A percentile compares a stretch with the other conserved stretches of the same genome.
Evolutionary conservation across 2,888 invertebrate species (phyloP).

Genomic region (Drosophila tanythrix): DNA sequence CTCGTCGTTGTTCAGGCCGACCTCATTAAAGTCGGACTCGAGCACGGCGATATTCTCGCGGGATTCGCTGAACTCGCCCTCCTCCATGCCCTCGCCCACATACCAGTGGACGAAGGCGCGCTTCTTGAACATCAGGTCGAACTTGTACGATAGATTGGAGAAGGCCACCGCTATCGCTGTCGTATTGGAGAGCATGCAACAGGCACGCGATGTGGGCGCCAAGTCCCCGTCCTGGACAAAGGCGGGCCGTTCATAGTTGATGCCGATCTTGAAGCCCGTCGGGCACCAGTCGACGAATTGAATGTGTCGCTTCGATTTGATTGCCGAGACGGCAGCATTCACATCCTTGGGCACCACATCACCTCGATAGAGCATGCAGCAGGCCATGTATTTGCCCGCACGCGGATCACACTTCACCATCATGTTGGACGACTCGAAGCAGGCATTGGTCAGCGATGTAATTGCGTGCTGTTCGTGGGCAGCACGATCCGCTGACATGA

Average conservation of each 20-base stretch:
- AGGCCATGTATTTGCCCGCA: slow-evolving; percentile 95
- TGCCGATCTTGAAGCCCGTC: slow-evolving; percentile 95
- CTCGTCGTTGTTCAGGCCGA: slow-evolving; percentile 79
- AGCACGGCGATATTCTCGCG: slow-evolving; percentile 83
- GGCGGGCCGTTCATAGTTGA: slow-evolving; percentile 93
- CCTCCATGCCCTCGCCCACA: slow-evolving; percentile 85
- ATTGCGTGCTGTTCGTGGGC: slow-evolving; percentile 83
- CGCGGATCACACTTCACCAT: slow-evolving; percentile 96
- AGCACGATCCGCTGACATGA: slow-evolving; percentile 77
- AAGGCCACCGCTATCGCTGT: slow-evolving; percentile 96
- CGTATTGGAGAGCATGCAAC: slow-evolving; percentile 96
- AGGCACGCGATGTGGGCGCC: slow-evolving; percentile 93
- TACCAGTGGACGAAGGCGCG: slow-evolving; percentile 97
- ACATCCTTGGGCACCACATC: slow-evolving; percentile 96
- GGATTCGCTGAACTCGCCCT: slow-evolving; percentile 84
- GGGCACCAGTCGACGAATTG: slow-evolving; percentile 98
- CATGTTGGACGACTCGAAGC: slow-evolving; percentile 94
- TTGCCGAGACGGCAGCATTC: slow-evolving; percentile 92
- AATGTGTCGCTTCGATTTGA: slow-evolving; percentile 91
- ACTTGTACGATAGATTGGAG: slow-evolving; percentile 95
- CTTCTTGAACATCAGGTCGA: slow-evolving; percentile 89
- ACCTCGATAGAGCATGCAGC: slow-evolving; percentile 93
- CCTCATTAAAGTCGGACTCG: slow-evolving; percentile 84
- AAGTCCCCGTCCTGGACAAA: slow-evolving; percentile 91
- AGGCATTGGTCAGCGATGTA: slow-evolving; percentile 93